Evolutionary conservation across 2,113 vertebrate species (phyloP).

Genomic region (Marmota monax): DNA sequence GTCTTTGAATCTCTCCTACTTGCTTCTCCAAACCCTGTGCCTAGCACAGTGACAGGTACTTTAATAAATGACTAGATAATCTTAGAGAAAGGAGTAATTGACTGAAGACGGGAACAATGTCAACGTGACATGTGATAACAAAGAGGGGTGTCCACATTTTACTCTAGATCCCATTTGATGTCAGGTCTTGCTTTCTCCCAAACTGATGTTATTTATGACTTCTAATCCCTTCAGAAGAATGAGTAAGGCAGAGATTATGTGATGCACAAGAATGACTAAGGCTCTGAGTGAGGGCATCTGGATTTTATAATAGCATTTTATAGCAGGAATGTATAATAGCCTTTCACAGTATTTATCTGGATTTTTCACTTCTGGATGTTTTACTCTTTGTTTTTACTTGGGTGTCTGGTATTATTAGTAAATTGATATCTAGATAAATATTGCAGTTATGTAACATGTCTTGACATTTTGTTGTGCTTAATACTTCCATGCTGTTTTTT

Average conservation of each 20-base stretch:
- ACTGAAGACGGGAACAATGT: neutral
- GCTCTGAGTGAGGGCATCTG: neutral
- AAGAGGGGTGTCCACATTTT: neutral
- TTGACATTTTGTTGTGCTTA: neutral
- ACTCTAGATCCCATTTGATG: neutral
- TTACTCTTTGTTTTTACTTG: constrained; percentile 46
- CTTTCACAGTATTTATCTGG: neutral
- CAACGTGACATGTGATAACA: neutral
- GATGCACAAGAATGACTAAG: neutral
- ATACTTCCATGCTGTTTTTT: neutral
- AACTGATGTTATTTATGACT: constrained; percentile 3
- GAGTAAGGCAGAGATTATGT: neutral
- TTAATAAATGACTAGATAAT: neutral
- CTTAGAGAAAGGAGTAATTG: neutral
- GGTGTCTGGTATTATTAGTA: neutral
- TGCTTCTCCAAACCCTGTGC: neutral
- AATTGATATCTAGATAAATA: constrained; percentile 47
- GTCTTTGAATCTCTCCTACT: neutral
- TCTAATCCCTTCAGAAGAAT: neutral
- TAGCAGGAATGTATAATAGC: neutral
- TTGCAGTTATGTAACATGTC: neutral
- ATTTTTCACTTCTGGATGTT: constrained; percentile 47
- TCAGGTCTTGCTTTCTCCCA: neutral
- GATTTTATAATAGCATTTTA: constrained; percentile 33
- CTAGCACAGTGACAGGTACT: neutral